Evolutionary conservation across 53 echinoderm and acorn worm genomes (phyloP).

Genomic region (Astropecten irregularis): DNA sequence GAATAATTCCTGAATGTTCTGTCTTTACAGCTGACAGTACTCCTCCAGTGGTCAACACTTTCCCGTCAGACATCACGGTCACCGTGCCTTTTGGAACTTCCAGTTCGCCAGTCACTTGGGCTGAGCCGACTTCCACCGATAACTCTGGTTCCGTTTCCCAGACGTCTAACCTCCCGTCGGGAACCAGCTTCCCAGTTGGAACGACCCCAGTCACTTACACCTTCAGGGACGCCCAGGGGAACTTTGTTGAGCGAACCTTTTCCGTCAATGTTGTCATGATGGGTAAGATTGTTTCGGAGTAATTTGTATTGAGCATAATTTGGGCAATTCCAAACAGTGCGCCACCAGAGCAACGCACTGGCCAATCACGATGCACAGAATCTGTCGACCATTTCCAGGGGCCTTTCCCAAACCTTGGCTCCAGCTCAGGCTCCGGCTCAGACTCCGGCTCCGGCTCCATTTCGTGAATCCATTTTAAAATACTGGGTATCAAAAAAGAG

Average conservation of each 20-base stretch:
- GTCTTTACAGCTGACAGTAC: constrained; percentile 55
- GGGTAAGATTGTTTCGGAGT: no score
- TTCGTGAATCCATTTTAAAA: no score
- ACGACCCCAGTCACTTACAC: constrained; percentile 34
- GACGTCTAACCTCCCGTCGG: neutral
- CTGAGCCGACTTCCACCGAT: constrained; percentile 61
- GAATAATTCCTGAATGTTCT: no score
- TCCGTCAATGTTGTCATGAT: constrained; percentile 14
- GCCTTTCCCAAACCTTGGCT: no score
- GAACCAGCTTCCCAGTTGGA: constrained; percentile 42
- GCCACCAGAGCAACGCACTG: no score
- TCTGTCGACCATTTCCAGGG: no score
- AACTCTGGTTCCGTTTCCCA: constrained; percentile 37
- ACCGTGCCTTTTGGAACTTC: constrained; percentile 45
- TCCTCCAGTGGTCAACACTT: constrained; percentile 52
- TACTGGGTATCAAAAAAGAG: no score
- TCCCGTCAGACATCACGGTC: constrained; percentile 32
- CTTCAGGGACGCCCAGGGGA: constrained; percentile 39
- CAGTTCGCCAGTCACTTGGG: constrained; percentile 37
- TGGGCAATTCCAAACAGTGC: no score
- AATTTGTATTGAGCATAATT: no score
- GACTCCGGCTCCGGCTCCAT: no score
- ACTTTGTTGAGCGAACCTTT: constrained; percentile 32
- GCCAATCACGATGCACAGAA: no score
- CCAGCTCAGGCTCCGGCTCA: no score